These are phyloP conservation scores for Oxytorus armatus DNA, from an alignment of 2,888 invertebrate species.

Conservation along the genomic window DNA sequence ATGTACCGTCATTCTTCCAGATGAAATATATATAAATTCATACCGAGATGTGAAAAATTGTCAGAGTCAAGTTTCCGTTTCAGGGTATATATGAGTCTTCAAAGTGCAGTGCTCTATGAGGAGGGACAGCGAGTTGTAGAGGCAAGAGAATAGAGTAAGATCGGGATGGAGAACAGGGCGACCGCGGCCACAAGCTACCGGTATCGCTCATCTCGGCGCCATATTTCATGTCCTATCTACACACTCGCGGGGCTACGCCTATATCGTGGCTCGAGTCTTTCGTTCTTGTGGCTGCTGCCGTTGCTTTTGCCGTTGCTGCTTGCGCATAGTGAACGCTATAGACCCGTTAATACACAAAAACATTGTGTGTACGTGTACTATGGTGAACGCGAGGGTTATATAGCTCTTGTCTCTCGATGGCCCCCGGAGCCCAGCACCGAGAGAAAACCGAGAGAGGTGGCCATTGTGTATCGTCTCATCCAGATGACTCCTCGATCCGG, in stretches of 20 bases:
- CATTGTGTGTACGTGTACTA: conserved; percentile 38
- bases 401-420: conserved; percentile 32
- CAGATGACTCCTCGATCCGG: conserved; percentile 75
- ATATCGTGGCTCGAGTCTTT: conserved; percentile 71
- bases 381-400: conserved; percentile 48
- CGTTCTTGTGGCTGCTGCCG: conserved; percentile 54
- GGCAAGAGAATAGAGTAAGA: conserved; percentile 59
- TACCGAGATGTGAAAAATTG: conserved; percentile 50
- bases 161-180: conserved; percentile 49
- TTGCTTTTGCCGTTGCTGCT: conserved; percentile 52
- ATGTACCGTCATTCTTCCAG: conserved; percentile 9
- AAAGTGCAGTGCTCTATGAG: conserved; percentile 51
- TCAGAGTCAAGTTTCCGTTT: conserved; percentile 68
- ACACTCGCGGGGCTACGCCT: conserved; percentile 76
- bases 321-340: conserved; percentile 50
- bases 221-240: conserved; percentile 81
- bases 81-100: conserved; percentile 54
- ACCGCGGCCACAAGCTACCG: conserved; percentile 73
- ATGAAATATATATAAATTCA: background rate
- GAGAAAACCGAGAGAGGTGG: conserved; percentile 67
- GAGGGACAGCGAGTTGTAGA: conserved; percentile 37
- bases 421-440: conserved; percentile 64
- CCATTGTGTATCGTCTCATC: conserved; percentile 77
- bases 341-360: conserved; percentile 48
- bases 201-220: conserved; percentile 80